phyloP scores from a whole-genome alignment of 2,888 invertebrate genomes.

The Alloplasta piceator region DNA sequence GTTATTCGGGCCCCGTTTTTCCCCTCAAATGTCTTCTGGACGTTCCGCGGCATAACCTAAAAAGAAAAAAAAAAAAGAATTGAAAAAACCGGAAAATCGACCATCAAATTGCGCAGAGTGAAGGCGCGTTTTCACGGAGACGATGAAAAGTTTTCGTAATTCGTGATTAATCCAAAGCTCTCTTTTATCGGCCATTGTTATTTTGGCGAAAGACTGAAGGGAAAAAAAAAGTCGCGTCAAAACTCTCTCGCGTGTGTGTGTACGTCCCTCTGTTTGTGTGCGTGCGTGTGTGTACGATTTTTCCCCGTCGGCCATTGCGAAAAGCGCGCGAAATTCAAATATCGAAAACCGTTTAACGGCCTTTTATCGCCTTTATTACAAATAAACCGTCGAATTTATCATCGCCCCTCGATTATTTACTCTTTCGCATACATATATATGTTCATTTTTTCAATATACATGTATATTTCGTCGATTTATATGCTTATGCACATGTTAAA shows the following conservation, averaged over 20 bases:
- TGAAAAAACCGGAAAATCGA: slow-evolving; percentile 23
- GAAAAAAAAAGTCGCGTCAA: slow-evolving; percentile 1
- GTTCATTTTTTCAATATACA: slow-evolving; percentile 22
- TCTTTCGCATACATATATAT: too few species aligned
- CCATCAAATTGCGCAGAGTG: too few species aligned
- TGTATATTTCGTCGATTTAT: too few species aligned
- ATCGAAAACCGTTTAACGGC: background rate
- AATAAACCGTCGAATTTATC: background rate
- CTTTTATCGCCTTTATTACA: background rate
- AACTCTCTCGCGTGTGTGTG: slow-evolving; percentile 14
- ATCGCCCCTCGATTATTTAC: background rate
- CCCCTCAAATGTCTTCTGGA: slow-evolving; percentile 34
- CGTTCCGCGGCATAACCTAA: slow-evolving; percentile 61
- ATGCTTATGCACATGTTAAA: slow-evolving; percentile 2
- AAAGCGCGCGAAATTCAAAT: slow-evolving; percentile 29
- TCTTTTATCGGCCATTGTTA: slow-evolving; percentile 34
- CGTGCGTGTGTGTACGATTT: background rate
- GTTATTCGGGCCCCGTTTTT: slow-evolving; percentile 1
- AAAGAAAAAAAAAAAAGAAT: background rate
- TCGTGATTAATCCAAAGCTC: slow-evolving; percentile 12
- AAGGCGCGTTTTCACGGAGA: too few species aligned
- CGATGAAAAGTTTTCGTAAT: slow-evolving; percentile 35
- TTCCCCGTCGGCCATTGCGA: background rate
- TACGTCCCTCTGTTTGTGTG: background rate
- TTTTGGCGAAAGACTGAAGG: slow-evolving; percentile 1